Evolutionary conservation across 2,888 invertebrate genomes (phyloP), one percentile per base, ranked within the genome.

Genomic region (Coremacera marginata): DNA sequence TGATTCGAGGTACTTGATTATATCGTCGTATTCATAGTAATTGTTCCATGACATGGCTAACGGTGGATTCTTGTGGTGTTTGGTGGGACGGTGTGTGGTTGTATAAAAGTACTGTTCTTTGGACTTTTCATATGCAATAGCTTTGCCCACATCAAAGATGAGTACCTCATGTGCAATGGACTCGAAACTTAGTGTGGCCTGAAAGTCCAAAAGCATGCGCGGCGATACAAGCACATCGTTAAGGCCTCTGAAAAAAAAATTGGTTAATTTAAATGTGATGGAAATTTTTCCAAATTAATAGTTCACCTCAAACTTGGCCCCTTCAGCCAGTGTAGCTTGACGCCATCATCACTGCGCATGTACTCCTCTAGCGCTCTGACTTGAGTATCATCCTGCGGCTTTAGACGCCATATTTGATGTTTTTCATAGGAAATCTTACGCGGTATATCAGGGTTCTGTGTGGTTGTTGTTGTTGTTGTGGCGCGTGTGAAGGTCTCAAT

Each of bases 151-250:
- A 87, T 95, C 94, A 84, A 93, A 92, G 83, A 94, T 93, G 44
- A 94, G 89, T 0, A 94, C 91, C 80, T 92, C 92, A 81, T 91
- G 94, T 70, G 92, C 91, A 49, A 95, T 92, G 60, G 91, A 91
- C 78, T 91, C 91, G 16, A 92, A 91, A 77, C 91, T 91, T 5
- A 95, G 89, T 3, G 93, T 88, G 44, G 85, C 88, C 82, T 88
- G 86, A 31, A 89, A 88, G 60, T 89, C 88, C 0, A 83, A 81
- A 0, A 87, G 78, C 75, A 94, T 90, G 78, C 92, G 92, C 1
- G 95, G 94, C 0, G 95, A 92, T 14, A 95, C 92, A 70, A 95
- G 91, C 5, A 96, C 90, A 85, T 96, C 95, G 0, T 93, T 92
- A 5, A 93, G 90, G 5, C 92, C 89, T 78, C 89, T 89, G 77